Conservation (phyloP, 1,140 invertebrate genomes). For the Trypoxylus dichotomus region DNA sequence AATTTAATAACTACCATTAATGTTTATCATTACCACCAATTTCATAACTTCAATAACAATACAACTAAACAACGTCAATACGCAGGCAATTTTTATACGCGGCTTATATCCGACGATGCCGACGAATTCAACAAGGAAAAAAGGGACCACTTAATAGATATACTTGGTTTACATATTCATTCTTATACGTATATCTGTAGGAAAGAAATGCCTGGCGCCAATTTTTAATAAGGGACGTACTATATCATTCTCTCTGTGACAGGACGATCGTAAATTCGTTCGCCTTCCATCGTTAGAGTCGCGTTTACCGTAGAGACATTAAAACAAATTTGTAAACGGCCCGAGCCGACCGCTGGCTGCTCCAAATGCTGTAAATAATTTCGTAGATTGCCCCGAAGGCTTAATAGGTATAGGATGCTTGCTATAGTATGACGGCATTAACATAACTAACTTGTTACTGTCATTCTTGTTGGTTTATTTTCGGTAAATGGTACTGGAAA, state of each 20-base stretch:
- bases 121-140: no score
- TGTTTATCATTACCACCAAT: no score
- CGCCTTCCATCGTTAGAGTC: background rate
- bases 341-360: background rate
- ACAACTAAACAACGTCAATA: no score
- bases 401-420: background rate
- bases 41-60: no score
- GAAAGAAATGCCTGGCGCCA: background rate
- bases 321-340: background rate
- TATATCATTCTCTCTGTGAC: background rate
- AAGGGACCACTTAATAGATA: no score
- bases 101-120: no score
- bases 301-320: slow-evolving; percentile 1
- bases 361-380: background rate
- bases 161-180: no score
- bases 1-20: no score
- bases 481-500: background rate
- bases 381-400: background rate
- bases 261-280: background rate
- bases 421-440: background rate
- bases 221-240: background rate
- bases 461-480: background rate
- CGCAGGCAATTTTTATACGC: no score
- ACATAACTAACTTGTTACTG: slow-evolving; percentile 3
- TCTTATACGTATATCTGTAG: background rate